Evolutionary conservation across 1,140 invertebrate genomes (phyloP), one percentile per base, ranked within the genome.

Genomic region (Lasioglossum baleicum): DNA sequence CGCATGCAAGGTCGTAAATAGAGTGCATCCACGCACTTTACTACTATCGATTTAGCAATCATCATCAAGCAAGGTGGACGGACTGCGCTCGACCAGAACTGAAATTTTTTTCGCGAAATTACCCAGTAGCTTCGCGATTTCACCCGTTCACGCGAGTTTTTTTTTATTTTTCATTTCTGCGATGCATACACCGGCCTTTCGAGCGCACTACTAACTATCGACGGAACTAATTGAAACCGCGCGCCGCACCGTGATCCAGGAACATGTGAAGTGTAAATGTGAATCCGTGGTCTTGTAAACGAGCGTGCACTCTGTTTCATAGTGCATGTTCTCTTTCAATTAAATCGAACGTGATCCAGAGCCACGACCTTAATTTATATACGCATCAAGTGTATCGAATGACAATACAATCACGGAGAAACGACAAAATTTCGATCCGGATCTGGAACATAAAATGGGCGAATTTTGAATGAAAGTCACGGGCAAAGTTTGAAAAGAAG

Each of bases 31-130:
- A 11, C 11, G 60, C 22, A 31, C 48, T 20, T 7, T 1, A 22
- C 22, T 35, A 2, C 20, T 75, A 69, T 75, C 51, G 74, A 75
- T 69, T 60, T 58, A 60, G 17, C 40, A 75, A 75, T 75, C 35
- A 60, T 60, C 56, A 69, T 69, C 26, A n/a, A 10, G 44, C 10
- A 26, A 44, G 48, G 10, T 68, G 51, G 35, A 58, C 35, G 61
- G 44, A 58, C n/a, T n/a, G 53, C n/a, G 26, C 40, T 40, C 31
- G 74, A 31, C 73, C 42, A 35, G 31, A 58, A 68, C 65, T 44
- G 40, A 75, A 58, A 68, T 44, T 7, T 35, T 15, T 56, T 26
- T 56, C 7, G 53, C 15, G 6, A 56, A 66, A 66, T 7, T 66
- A 40, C 17, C 15, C 48, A 2, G n/a, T 7, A 42, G n/a, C 44